A percentile compares a stretch with the other conserved stretches of the same genome.
Evolutionary conservation across 2,797 vertebrate genomes (phyloP).

Genomic region (Melanotaenia maccullochi): DNA sequence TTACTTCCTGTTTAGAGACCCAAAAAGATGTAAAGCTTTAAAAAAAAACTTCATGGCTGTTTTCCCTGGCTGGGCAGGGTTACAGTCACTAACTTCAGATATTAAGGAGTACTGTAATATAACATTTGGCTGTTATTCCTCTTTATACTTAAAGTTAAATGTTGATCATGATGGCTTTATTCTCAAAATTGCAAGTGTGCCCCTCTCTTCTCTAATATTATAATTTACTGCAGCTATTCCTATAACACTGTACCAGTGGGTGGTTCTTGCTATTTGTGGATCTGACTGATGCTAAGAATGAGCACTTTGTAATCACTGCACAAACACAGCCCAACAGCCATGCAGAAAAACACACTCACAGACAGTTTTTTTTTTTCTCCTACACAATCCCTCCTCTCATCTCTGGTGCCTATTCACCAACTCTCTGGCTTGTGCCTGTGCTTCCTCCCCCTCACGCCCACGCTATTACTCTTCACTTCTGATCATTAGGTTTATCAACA

Average conservation of each 20-base stretch:
- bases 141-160: conserved; percentile 19
- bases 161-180: neutral
- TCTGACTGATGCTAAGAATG: conserved; percentile 55
- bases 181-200: conserved; percentile 23
- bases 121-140: neutral
- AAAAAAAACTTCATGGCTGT: neutral
- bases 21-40: conserved; percentile 8
- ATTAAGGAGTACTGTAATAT: neutral
- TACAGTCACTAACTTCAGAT: neutral
- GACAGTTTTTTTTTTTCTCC: conserved; percentile 16
- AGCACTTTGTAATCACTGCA: conserved; percentile 50
- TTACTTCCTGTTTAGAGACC: conserved; percentile 8
- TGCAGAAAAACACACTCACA: conserved; percentile 19
- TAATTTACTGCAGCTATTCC: conserved; percentile 23
- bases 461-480: conserved; percentile 48
- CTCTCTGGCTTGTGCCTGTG: conserved; percentile 16
- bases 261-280: conserved; percentile 58
- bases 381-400: conserved; percentile 30
- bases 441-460: conserved; percentile 66
- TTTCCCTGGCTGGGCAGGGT: conserved; percentile 10
- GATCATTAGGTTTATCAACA: conserved; percentile 41
- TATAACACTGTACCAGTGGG: conserved; percentile 28
- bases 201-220: conserved; percentile 16
- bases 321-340: conserved; percentile 9
- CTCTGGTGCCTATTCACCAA: conserved; percentile 22